These are phyloP conservation scores for Orthosia incerta DNA, from an alignment of 2,888 invertebrate species.

Conservation along the genomic window DNA sequence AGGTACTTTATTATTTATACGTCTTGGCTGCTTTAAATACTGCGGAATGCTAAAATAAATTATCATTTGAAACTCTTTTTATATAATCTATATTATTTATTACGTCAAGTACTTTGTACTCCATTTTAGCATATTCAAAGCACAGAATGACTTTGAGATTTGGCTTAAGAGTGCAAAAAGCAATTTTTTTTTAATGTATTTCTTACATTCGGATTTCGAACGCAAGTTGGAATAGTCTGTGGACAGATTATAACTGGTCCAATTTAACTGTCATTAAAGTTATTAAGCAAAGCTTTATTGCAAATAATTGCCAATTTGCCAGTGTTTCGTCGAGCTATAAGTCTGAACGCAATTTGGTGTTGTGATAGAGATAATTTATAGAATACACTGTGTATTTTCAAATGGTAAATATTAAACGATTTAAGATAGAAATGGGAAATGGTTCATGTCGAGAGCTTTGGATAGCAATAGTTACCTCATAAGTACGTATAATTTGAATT, in stretches of 20 bases:
- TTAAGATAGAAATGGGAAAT: not conserved
- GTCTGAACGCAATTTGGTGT: not conserved
- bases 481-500: not conserved
- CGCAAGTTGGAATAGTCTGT: not conserved
- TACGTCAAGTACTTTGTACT: not conserved
- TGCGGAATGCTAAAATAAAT: conserved; percentile 36
- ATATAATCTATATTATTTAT: not conserved
- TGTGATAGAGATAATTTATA: not conserved
- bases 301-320: conserved; percentile 1
- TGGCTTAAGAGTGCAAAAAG: not conserved
- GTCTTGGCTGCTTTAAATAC: conserved; percentile 32
- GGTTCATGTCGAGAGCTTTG: not conserved
- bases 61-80: conserved; percentile 2
- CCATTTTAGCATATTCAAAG: too few species aligned
- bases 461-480: not conserved
- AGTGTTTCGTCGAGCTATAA: not conserved
- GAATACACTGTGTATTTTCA: not conserved
- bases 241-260: not conserved
- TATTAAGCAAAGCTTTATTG: conserved; percentile 7
- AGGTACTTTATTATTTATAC: conserved; percentile 54
- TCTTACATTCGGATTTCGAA: not conserved
- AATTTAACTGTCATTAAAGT: not conserved
- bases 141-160: not conserved
- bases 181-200: not conserved
- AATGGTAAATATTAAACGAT: not conserved